These are phyloP conservation scores for Nephrotoma guestfalica DNA, from an alignment of 2,888 invertebrate species.

Conservation along the genomic window DNA sequence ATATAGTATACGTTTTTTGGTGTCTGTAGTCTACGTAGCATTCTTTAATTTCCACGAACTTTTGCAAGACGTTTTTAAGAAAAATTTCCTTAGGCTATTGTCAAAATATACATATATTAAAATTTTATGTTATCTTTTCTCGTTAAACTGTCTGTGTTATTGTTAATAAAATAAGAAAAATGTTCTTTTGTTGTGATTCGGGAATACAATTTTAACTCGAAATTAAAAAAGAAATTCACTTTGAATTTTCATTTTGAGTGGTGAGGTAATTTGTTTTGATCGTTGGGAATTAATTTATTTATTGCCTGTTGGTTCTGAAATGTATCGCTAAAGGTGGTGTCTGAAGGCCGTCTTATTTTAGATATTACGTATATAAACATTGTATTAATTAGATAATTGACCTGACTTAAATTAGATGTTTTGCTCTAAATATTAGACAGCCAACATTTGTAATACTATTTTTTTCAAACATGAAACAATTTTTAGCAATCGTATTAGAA, in stretches of 20 bases:
- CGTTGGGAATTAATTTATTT: neutral
- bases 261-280: neutral
- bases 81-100: neutral
- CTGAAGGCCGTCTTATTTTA: neutral
- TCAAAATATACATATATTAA: neutral
- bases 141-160: neutral
- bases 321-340: neutral
- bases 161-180: neutral
- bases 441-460: no score
- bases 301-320: neutral
- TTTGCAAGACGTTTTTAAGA: neutral
- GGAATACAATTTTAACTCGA: neutral
- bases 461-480: no score
- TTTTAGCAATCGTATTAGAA: no score
- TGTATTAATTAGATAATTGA: no score
- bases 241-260: neutral
- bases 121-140: neutral
- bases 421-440: no score
- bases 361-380: neutral
- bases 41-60: neutral
- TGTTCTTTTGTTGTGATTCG: neutral
- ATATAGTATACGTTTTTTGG: no score
- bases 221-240: neutral
- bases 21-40: no score
- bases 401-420: no score